A percentile compares a stretch with the other conserved stretches of the same genome.
Conservation (phyloP, 2,797 vertebrate species). For the Acanthurus lineatus region DNA sequence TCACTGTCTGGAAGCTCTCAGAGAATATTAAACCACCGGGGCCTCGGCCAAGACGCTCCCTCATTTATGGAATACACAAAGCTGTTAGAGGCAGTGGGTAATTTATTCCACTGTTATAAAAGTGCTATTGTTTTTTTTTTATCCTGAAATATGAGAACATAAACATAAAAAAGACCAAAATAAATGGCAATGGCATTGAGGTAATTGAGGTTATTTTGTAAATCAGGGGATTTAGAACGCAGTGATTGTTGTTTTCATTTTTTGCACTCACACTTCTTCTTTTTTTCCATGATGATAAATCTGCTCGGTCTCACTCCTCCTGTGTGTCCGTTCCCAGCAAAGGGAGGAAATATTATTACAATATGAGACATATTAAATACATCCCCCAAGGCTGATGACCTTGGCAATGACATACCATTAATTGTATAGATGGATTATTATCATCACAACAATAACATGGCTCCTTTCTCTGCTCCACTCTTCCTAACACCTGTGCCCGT, state of each 20-base stretch:
- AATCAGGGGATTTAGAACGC: conserved; percentile 62
- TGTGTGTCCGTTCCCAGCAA: conserved; percentile 56
- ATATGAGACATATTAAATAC: conserved; percentile 71
- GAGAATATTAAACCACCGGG: conserved; percentile 82
- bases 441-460: conserved; percentile 72
- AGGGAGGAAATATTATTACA: conserved; percentile 74
- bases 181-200: conserved; percentile 57
- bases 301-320: conserved; percentile 56
- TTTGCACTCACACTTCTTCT: conserved; percentile 27
- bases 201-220: conserved; percentile 77
- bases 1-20: conserved; percentile 84
- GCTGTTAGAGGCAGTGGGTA: conserved; percentile 54
- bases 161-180: conserved; percentile 63
- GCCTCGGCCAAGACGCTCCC: conserved; percentile 72
- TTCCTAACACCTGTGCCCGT: conserved; percentile 82
- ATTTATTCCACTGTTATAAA: conserved; percentile 71
- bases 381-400: conserved; percentile 74
- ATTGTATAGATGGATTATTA: conserved; percentile 81
- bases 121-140: conserved; percentile 35
- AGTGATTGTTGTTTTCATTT: conserved; percentile 48
- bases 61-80: conserved; percentile 71
- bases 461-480: conserved; percentile 50
- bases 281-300: conserved; percentile 65
- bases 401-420: conserved; percentile 76
- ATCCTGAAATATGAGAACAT: conserved; percentile 64